Conservation (phyloP, 2,113 vertebrate genomes). For the Microcebus tavaratra region DNA sequence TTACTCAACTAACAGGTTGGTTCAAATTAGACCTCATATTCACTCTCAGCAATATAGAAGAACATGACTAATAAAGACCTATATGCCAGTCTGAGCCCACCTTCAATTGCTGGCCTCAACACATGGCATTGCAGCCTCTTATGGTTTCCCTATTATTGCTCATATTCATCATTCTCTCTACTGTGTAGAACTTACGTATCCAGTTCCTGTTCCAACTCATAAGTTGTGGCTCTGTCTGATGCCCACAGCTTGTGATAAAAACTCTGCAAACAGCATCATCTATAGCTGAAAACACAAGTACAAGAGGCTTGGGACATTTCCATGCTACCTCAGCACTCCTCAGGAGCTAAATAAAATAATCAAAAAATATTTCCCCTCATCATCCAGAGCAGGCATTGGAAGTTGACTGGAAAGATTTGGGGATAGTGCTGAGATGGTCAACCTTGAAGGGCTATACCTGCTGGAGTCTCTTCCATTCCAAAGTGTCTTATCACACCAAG, state of each 20-base stretch:
- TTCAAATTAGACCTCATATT: background rate
- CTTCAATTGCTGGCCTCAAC: background rate
- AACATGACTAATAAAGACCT: background rate
- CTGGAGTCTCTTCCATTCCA: background rate
- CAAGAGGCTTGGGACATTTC: background rate
- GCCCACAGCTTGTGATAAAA: background rate
- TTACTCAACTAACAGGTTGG: background rate
- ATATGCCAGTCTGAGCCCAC: background rate
- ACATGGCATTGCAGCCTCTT: background rate
- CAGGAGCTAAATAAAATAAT: background rate
- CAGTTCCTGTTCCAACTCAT: background rate
- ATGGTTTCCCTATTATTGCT: background rate
- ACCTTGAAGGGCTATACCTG: background rate
- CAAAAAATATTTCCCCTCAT: background rate
- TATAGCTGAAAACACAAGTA: background rate
- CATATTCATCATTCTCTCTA: background rate
- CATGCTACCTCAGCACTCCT: background rate
- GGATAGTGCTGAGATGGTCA: background rate
- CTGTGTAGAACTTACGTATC: background rate
- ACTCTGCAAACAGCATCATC: background rate
- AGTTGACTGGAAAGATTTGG: background rate
- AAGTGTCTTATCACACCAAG: background rate
- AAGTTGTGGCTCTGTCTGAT: background rate
- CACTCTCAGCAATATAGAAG: background rate
- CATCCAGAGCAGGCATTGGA: background rate